Evolutionary conservation across 2,113 vertebrate genomes (phyloP).

Genomic region (Lasiurus cinereus): DNA sequence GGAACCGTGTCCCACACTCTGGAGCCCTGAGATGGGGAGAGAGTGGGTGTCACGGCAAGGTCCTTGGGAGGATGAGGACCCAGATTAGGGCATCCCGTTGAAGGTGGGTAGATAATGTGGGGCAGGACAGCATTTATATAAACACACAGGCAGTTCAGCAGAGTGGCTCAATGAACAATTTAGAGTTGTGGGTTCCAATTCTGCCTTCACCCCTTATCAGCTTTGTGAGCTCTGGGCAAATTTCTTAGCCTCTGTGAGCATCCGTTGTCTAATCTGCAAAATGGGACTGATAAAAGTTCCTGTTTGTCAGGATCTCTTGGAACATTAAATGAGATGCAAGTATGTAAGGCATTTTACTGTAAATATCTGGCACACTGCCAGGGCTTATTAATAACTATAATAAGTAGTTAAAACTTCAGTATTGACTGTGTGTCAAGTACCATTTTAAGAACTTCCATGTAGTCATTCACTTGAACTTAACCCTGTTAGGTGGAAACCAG

Average conservation of each 20-base stretch:
- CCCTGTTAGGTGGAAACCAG: not conserved
- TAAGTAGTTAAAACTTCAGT: not conserved
- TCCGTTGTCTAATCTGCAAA: not conserved
- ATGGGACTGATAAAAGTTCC: not conserved
- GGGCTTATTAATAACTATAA: not conserved
- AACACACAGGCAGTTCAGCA: not conserved
- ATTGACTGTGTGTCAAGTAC: not conserved
- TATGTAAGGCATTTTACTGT: not conserved
- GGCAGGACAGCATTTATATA: not conserved
- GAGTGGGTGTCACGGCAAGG: not conserved
- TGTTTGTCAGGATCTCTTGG: not conserved
- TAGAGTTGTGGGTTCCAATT: not conserved
- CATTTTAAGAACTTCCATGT: not conserved
- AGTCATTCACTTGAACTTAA: constrained; percentile 1
- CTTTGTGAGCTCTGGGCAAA: not conserved
- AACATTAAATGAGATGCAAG: not conserved
- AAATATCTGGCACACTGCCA: not conserved
- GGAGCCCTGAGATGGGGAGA: not conserved
- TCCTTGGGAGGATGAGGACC: not conserved
- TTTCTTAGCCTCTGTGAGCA: not conserved
- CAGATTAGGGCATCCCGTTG: not conserved
- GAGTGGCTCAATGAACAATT: not conserved
- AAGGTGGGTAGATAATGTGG: too few species aligned
- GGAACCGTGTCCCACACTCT: too few species aligned
- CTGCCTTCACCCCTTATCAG: not conserved